A percentile compares a stretch with the other conserved stretches of the same genome.
Conservation (phyloP, 2,888 invertebrate genomes). For the Busseola fusca region DNA sequence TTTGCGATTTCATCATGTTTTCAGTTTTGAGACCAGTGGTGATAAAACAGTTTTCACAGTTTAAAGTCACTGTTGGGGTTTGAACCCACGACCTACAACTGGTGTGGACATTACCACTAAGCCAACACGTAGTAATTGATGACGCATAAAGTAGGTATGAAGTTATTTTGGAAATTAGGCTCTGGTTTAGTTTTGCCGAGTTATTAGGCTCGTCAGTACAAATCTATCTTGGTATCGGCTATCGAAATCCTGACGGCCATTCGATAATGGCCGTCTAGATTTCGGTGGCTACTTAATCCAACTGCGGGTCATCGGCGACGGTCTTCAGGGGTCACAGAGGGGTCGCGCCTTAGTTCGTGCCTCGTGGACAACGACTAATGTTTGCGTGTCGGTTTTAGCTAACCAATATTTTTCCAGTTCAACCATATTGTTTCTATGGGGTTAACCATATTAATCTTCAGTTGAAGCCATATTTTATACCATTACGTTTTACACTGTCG, state of each 20-base stretch:
- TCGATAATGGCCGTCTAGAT: not conserved
- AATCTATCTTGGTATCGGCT: constrained; percentile 1
- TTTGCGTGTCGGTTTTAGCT: not conserved
- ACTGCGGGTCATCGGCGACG: constrained; percentile 18
- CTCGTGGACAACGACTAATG: constrained; percentile 5
- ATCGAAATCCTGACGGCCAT: too few relatives aligned
- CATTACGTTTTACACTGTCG: not conserved
- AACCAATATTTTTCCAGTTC: not conserved
- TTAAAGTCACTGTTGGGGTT: not conserved
- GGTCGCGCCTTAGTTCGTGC: constrained; percentile 26
- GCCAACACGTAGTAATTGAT: not conserved
- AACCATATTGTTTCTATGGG: not conserved
- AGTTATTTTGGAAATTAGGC: constrained; percentile 5
- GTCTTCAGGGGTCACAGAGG: constrained; percentile 35
- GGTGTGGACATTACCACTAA: not conserved
- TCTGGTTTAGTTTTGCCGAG: not conserved
- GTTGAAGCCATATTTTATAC: not conserved
- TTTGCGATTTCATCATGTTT: not conserved
- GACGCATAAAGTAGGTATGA: too few relatives aligned
- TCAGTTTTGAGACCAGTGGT: not conserved
- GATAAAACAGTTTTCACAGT: not conserved
- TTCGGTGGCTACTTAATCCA: constrained; percentile 17
- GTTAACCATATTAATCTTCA: not conserved
- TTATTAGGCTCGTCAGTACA: constrained; percentile 12
- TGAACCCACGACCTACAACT: not conserved